Evolutionary conservation across 2,113 vertebrate species (phyloP).

Genomic region (Ramphastos sulfuratus): DNA sequence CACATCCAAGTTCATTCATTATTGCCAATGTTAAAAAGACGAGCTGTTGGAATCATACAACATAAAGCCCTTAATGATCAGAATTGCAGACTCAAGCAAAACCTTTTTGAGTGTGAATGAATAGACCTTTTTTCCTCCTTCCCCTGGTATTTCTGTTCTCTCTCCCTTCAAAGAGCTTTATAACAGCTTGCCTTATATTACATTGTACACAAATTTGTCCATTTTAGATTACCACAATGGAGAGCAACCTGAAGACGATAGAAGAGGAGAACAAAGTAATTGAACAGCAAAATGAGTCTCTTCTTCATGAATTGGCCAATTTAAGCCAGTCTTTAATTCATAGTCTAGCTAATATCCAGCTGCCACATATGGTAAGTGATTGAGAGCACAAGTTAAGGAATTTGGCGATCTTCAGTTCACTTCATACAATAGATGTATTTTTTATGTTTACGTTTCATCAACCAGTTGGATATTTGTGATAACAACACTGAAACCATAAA

Average conservation of each 20-base stretch:
- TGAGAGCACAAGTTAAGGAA: conserved; percentile 81
- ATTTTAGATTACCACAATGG: conserved; percentile 97
- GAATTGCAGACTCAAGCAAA: not conserved
- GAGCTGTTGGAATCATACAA: not conserved
- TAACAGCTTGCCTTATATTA: conserved; percentile 53
- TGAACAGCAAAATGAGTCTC: conserved; percentile 99
- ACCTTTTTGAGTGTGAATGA: not conserved
- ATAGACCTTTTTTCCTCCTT: not conserved
- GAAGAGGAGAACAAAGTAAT: conserved; percentile 99
- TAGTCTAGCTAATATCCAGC: conserved; percentile 98
- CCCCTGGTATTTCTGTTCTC: not conserved
- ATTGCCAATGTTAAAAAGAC: not conserved
- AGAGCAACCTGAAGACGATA: conserved; percentile 98
- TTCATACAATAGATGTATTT: conserved; percentile 60
- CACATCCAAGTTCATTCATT: not conserved
- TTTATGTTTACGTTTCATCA: conserved; percentile 68
- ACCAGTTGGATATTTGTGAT: conserved; percentile 68
- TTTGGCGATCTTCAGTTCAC: conserved; percentile 66
- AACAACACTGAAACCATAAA: conserved; percentile 71
- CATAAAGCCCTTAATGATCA: not conserved
- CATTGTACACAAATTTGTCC: conserved; percentile 66
- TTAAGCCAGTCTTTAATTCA: conserved; percentile 99
- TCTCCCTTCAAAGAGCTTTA: not conserved
- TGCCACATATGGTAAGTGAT: conserved; percentile 98
- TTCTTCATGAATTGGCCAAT: conserved; percentile 97